phyloP scores from a whole-genome alignment of 2,797 vertebrate species.

The Synanceia verrucosa region DNA sequence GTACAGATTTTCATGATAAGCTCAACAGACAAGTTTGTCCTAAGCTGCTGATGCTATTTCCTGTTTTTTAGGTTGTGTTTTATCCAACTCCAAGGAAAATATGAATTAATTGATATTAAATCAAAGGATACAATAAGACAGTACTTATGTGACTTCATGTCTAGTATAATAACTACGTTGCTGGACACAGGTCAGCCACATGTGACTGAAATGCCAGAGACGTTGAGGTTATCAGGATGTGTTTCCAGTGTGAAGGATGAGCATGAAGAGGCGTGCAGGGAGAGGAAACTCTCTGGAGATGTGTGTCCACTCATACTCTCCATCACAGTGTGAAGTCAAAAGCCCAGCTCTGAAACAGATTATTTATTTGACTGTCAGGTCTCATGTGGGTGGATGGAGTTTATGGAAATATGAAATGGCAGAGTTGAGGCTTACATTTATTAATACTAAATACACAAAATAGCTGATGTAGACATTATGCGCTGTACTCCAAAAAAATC shows the following conservation, averaged over 20 bases:
- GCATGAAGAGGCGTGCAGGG: constrained; percentile 14
- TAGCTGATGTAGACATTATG: not conserved
- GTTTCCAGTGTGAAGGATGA: constrained; percentile 14
- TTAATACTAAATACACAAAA: constrained; percentile 17
- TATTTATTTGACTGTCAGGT: constrained; percentile 27
- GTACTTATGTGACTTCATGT: not conserved
- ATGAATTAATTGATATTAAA: not conserved
- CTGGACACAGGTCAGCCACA: not conserved
- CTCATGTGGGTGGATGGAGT: constrained; percentile 24
- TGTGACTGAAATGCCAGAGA: constrained; percentile 8
- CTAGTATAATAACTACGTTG: not conserved
- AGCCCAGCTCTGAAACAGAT: constrained; percentile 4
- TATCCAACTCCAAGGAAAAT: too few species aligned
- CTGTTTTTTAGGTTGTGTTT: too few species aligned
- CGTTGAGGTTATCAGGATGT: not conserved
- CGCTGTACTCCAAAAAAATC: not conserved
- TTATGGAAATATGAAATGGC: constrained; percentile 22
- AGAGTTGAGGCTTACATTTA: constrained; percentile 12
- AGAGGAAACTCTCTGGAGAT: constrained; percentile 18
- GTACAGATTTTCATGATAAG: not conserved
- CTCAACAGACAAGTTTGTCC: too few species aligned
- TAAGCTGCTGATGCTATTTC: not conserved
- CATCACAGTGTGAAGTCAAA: constrained; percentile 35
- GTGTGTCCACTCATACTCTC: constrained; percentile 17
- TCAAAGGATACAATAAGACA: not conserved